phyloP scores from a whole-genome alignment of 2,797 vertebrate genomes.

The Distichodus sexfasciatus region DNA sequence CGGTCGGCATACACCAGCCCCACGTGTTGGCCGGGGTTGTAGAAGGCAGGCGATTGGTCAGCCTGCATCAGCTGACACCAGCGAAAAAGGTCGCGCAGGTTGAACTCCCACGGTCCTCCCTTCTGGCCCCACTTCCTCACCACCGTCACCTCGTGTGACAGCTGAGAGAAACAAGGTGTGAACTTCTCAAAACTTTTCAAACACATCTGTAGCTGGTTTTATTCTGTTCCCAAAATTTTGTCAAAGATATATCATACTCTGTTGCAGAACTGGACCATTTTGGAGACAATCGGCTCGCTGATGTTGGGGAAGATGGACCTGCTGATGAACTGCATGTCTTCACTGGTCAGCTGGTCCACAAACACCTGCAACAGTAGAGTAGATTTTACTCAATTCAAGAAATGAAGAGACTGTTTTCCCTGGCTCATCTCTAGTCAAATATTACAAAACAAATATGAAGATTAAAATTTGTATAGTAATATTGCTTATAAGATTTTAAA shows the following conservation, averaged over 20 bases:
- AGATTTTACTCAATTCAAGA: neutral
- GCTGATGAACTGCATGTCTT: slow-evolving; percentile 93
- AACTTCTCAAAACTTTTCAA: too few species aligned
- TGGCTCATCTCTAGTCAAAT: too few species aligned
- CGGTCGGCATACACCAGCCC: slow-evolving; percentile 89
- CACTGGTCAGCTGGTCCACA: slow-evolving; percentile 87
- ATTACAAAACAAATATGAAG: too few species aligned
- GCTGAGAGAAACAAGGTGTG: too few species aligned
- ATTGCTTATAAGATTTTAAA: too few species aligned
- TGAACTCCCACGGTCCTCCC: slow-evolving; percentile 98
- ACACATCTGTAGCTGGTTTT: too few species aligned
- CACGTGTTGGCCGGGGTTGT: slow-evolving; percentile 90
- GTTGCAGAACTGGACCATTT: slow-evolving; percentile 96
- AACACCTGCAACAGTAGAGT: slow-evolving; percentile 78
- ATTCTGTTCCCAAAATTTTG: too few species aligned
- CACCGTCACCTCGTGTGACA: slow-evolving; percentile 83
- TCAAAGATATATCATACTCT: slow-evolving; percentile 79
- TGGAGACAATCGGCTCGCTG: slow-evolving; percentile 78
- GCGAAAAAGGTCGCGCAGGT: slow-evolving; percentile 93
- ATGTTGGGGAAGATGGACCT: slow-evolving; percentile 86
- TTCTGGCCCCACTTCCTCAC: slow-evolving; percentile 92
- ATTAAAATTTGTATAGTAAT: too few species aligned
- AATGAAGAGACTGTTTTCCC: too few species aligned
- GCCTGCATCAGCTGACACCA: slow-evolving; percentile 97
- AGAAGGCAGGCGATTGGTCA: slow-evolving; percentile 89